phyloP scores from a whole-genome alignment of 2,888 invertebrate species.

The Vanessa cardui region DNA sequence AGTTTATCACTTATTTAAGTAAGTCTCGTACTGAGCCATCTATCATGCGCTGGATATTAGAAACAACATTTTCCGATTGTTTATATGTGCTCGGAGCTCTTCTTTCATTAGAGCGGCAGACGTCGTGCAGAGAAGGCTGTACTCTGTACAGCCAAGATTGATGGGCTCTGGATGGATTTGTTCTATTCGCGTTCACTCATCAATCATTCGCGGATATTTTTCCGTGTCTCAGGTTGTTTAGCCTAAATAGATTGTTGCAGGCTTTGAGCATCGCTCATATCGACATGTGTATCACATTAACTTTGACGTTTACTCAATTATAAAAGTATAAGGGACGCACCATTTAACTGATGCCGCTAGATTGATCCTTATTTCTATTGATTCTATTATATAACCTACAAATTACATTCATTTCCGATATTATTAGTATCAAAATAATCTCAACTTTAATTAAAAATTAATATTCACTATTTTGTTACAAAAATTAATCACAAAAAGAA shows the following conservation, averaged over 20 bases:
- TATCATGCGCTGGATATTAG: conserved; percentile 73
- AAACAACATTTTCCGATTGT: conserved; percentile 78
- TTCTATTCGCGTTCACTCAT: conserved; percentile 80
- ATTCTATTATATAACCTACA: background rate
- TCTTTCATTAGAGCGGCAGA: conserved; percentile 78
- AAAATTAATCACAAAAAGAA: too few relatives aligned
- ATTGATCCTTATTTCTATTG: conserved; percentile 8
- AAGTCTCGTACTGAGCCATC: conserved; percentile 51
- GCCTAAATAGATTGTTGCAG: conserved; percentile 78
- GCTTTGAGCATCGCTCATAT: conserved; percentile 64
- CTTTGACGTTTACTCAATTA: conserved; percentile 51
- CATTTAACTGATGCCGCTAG: conserved; percentile 9
- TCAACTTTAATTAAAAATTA: too few relatives aligned
- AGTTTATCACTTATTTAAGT: conserved; percentile 21
- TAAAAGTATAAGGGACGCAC: conserved; percentile 27
- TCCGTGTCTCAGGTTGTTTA: conserved; percentile 81
- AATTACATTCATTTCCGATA: too few relatives aligned
- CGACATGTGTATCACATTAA: conserved; percentile 70
- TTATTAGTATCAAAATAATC: too few relatives aligned
- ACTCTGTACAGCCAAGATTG: conserved; percentile 68
- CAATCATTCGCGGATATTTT: conserved; percentile 82
- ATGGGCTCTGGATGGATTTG: conserved; percentile 79
- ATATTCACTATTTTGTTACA: too few relatives aligned
- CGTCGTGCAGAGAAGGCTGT: conserved; percentile 68
- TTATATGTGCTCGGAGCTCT: conserved; percentile 79